phyloP scores from a whole-genome alignment of 2,888 invertebrate genomes.

The Hesperia comma region DNA sequence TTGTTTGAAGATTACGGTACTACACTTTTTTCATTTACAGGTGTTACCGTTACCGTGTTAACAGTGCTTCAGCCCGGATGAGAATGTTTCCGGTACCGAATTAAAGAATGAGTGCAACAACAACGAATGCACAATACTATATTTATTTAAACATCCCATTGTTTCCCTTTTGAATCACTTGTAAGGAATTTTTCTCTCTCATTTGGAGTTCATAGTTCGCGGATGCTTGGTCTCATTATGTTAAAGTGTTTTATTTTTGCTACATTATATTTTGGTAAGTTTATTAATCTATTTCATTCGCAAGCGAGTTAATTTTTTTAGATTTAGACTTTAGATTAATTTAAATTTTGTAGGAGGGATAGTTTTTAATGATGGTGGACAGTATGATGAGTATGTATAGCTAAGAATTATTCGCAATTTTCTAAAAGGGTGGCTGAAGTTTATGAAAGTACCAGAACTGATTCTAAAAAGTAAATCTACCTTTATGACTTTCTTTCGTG shows the following conservation, averaged over 20 bases:
- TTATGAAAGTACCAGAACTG: too few species aligned
- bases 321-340: too few species aligned
- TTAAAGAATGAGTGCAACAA: conserved; percentile 13
- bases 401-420: too few species aligned
- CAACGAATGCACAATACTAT: conserved; percentile 4
- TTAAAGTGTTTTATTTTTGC: conserved; percentile 36
- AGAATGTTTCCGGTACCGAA: conserved; percentile 4
- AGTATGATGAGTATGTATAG: too few species aligned
- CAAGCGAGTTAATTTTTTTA: background rate
- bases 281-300: background rate
- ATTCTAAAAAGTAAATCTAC: too few species aligned
- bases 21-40: background rate
- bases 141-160: conserved; percentile 31
- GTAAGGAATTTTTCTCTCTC: conserved; percentile 30
- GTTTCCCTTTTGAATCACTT: conserved; percentile 24
- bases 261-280: conserved; percentile 43
- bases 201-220: conserved; percentile 28
- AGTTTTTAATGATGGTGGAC: too few species aligned
- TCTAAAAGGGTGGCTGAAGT: too few species aligned
- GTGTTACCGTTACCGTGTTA: background rate
- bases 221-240: conserved; percentile 32
- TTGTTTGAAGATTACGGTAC: too few species aligned
- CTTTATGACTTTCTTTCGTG: background rate
- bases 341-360: too few species aligned
- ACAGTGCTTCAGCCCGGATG: background rate